Percentiles rank a stretch among this genome's conserved stretches.
These are phyloP conservation scores for Drosophila yakuba DNA, from an alignment of 1,140 invertebrate species.

Conservation along the genomic window DNA sequence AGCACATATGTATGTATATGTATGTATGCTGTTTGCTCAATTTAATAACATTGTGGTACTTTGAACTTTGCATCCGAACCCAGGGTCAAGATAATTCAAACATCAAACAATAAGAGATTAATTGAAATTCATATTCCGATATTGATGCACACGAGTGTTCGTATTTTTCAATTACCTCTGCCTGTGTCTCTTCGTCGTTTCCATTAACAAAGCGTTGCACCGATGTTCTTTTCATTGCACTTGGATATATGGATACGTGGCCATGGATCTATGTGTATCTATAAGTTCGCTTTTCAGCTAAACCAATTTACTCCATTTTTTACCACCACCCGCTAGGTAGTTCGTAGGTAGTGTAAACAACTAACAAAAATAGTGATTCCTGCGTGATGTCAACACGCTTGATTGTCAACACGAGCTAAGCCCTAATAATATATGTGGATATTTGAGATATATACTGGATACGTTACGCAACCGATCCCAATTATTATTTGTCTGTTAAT, in stretches of 20 bases:
- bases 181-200: slow-evolving; percentile 9
- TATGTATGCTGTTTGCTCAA: not conserved
- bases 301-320: slow-evolving; percentile 46
- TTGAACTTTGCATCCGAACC: slow-evolving; percentile 33
- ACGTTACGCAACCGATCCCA: slow-evolving; percentile 24
- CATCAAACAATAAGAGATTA: slow-evolving; percentile 40
- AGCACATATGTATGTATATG: not conserved
- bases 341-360: slow-evolving; percentile 36
- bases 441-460: not conserved
- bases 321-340: slow-evolving; percentile 23
- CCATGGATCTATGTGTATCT: slow-evolving; percentile 29
- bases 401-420: not conserved
- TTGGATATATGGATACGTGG: slow-evolving; percentile 13
- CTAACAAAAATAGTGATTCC: slow-evolving; percentile 17
- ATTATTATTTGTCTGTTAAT: slow-evolving; percentile 35
- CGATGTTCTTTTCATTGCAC: slow-evolving; percentile 47
- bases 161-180: slow-evolving; percentile 48
- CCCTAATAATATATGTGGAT: not conserved
- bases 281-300: slow-evolving; percentile 20
- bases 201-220: slow-evolving; percentile 52
- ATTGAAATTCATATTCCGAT: slow-evolving; percentile 49
- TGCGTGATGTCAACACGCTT: slow-evolving; percentile 4
- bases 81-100: slow-evolving; percentile 39
- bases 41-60: slow-evolving; percentile 30
- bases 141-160: slow-evolving; percentile 15